Conservation (phyloP, 2,113 vertebrate genomes). For the Thalassoma bifasciatum region DNA sequence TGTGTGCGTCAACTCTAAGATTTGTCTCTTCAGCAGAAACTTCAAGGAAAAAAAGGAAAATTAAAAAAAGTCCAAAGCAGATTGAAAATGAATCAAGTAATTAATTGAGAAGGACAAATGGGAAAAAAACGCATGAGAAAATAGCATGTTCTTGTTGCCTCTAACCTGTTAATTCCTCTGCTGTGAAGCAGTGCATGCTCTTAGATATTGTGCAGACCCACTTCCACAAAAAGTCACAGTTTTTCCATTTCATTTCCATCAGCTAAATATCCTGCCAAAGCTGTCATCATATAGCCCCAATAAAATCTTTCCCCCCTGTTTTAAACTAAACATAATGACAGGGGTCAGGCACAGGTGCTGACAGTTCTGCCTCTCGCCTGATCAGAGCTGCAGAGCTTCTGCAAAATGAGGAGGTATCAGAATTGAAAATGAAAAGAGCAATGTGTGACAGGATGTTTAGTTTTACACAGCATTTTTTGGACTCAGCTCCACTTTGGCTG, state of each 20-base stretch:
- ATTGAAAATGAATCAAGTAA: slow-evolving; percentile 11
- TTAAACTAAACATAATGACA: slow-evolving; percentile 60
- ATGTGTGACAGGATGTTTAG: slow-evolving; percentile 3
- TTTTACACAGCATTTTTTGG: slow-evolving; percentile 11
- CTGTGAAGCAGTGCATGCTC: slow-evolving; percentile 3
- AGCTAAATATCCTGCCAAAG: slow-evolving; percentile 42
- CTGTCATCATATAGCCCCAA: slow-evolving; percentile 47
- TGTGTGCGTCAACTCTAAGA: slow-evolving; percentile 31
- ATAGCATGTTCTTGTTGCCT: slow-evolving; percentile 3
- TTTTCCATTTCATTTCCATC: slow-evolving; percentile 50
- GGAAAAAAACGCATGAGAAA: slow-evolving; percentile 10
- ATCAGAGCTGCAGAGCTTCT: slow-evolving; percentile 36
- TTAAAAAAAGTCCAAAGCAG: slow-evolving; percentile 17
- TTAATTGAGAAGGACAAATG: slow-evolving; percentile 17
- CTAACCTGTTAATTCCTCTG: slow-evolving; percentile 10
- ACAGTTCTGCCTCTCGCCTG: slow-evolving; percentile 32
- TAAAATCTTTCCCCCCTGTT: slow-evolving; percentile 52
- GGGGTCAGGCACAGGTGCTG: slow-evolving; percentile 40
- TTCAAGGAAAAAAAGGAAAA: slow-evolving; percentile 23
- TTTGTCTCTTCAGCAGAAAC: not conserved
- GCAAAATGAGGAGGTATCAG: slow-evolving; percentile 27
- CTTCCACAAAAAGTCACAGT: slow-evolving; percentile 27
- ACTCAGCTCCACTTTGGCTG: slow-evolving; percentile 11
- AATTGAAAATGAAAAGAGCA: slow-evolving; percentile 26
- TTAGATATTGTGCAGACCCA: slow-evolving; percentile 23